Percentiles rank a stretch among this genome's conserved stretches.
phyloP scores from a whole-genome alignment of 2,888 invertebrate genomes.

The Carpatolechia fugitivella region DNA sequence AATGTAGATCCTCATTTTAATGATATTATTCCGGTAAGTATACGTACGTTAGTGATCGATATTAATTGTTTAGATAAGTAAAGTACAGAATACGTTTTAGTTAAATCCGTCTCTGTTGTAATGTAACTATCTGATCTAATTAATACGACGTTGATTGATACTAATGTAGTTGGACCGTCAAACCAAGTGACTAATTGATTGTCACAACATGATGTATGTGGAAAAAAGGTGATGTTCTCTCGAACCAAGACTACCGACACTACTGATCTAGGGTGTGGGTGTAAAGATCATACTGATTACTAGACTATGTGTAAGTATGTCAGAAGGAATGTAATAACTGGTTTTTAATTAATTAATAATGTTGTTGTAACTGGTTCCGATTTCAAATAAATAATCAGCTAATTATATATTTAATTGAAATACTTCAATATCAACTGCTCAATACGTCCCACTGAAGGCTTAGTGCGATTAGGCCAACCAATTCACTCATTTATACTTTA shows the following conservation, averaged over 20 bases:
- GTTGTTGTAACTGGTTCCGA: not conserved
- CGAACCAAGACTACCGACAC: not conserved
- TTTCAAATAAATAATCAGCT: too few species aligned
- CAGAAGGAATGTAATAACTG: not conserved
- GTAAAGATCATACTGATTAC: not conserved
- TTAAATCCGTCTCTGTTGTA: not conserved
- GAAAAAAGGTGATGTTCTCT: slow-evolving; percentile 28
- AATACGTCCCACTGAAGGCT: too few species aligned
- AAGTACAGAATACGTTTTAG: too few species aligned
- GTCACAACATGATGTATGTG: slow-evolving; percentile 66
- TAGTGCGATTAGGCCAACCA: too few species aligned
- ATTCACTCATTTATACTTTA: too few species aligned
- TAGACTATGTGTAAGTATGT: not conserved
- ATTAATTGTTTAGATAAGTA: too few species aligned
- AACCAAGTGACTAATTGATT: slow-evolving; percentile 67
- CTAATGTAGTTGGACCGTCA: slow-evolving; percentile 67
- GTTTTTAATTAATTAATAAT: not conserved
- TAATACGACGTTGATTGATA: slow-evolving; percentile 76
- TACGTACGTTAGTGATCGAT: too few species aligned
- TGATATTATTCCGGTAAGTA: too few species aligned
- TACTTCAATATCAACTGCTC: too few species aligned
- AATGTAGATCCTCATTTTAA: too few species aligned
- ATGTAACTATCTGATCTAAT: slow-evolving; percentile 67
- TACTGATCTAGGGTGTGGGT: slow-evolving; percentile 12
- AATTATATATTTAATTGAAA: too few species aligned